Evolutionary conservation across 2,797 vertebrate species (phyloP).

Genomic region (Halcyon smyrnensis): DNA sequence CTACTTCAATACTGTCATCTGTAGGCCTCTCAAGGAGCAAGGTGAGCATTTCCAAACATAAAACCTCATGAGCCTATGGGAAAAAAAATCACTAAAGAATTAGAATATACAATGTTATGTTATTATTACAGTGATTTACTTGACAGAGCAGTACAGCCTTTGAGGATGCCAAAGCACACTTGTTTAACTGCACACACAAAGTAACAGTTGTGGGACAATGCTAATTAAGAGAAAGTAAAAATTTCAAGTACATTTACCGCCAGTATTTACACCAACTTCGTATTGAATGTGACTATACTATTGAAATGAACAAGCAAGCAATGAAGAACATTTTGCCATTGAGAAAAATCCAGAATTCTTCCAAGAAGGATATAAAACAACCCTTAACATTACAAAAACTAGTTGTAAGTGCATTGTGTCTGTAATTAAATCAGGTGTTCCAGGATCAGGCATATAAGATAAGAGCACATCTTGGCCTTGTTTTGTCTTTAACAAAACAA

Average conservation of each 20-base stretch:
- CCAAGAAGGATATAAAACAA: not conserved
- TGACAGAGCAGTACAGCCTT: not conserved
- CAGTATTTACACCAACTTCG: not conserved
- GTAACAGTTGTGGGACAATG: not conserved
- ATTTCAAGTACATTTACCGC: not conserved
- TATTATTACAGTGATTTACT: not conserved
- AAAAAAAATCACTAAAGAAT: not conserved
- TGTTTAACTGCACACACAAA: not conserved
- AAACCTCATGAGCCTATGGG: constrained; percentile 92
- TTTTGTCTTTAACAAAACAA: not conserved
- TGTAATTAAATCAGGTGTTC: not conserved
- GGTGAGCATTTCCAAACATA: constrained; percentile 97
- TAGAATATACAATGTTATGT: not conserved
- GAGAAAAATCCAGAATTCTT: not conserved
- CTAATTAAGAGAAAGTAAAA: not conserved
- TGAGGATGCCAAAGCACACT: not conserved
- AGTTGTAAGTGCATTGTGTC: not conserved
- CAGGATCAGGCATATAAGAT: not conserved
- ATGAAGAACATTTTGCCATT: not conserved
- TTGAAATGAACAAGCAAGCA: not conserved
- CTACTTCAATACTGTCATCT: constrained; percentile 96
- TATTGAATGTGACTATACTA: not conserved
- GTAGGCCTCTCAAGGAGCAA: constrained; percentile 94
- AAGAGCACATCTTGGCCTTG: accelerated
- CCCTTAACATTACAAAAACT: not conserved